Evolutionary conservation across 30 jellyfish, hydroid and myxozoan species (phyloP).

Genomic region (Catostylus mosaicus): DNA sequence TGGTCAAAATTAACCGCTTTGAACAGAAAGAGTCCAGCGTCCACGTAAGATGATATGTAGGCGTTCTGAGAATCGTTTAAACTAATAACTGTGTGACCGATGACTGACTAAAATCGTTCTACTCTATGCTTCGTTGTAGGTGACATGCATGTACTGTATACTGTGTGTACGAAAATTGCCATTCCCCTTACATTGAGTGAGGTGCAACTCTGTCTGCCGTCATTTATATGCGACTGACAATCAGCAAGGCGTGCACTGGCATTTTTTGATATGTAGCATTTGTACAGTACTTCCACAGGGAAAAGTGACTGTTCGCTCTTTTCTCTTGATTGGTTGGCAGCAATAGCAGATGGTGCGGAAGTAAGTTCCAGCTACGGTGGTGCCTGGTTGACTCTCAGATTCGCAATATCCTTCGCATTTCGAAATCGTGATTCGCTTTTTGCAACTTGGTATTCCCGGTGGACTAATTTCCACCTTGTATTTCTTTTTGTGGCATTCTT

Average conservation of each 20-base stretch:
- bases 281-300: slow-evolving; percentile 79
- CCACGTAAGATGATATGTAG: too few relatives aligned
- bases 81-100: not conserved
- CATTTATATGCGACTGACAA: not conserved
- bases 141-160: slow-evolving; percentile 12
- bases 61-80: not conserved
- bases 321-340: slow-evolving; percentile 65
- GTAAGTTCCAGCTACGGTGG: slow-evolving; percentile 21
- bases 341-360: slow-evolving; percentile 72
- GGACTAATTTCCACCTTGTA: slow-evolving; percentile 62
- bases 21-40: too few relatives aligned
- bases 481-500: slow-evolving; percentile 73
- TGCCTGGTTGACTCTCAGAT: slow-evolving; percentile 55
- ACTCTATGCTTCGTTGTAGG: not conserved
- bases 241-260: slow-evolving; percentile 82
- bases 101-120: not conserved
- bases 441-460: slow-evolving; percentile 81
- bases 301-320: slow-evolving; percentile 35
- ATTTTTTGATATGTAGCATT: slow-evolving; percentile 54
- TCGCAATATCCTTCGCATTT: slow-evolving; percentile 85
- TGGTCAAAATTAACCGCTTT: too few relatives aligned
- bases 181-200: not conserved
- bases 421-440: slow-evolving; percentile 48
- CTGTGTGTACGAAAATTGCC: not conserved
- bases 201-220: slow-evolving; percentile 7